Percentiles rank a stretch among this genome's conserved stretches.
Evolutionary conservation across 2,888 invertebrate genomes (phyloP).

Genomic region (Peribatodes rhomboidaria): DNA sequence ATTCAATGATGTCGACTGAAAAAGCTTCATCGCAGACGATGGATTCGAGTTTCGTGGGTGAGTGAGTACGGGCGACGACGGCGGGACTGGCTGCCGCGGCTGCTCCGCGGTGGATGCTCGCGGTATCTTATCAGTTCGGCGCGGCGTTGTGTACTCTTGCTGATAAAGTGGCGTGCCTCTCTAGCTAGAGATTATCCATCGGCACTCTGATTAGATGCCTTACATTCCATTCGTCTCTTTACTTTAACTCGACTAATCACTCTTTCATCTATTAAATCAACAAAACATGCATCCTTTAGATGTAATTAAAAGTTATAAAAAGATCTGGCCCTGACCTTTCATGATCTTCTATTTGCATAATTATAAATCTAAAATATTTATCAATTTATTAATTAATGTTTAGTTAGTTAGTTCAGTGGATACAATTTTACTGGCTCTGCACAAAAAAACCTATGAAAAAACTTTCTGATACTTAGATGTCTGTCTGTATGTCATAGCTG

Average conservation of each 20-base stretch:
- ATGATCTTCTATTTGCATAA: no score
- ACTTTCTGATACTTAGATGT: no score
- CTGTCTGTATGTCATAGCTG: no score
- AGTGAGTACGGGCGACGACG: slow-evolving; percentile 54
- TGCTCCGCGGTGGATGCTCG: slow-evolving; percentile 24
- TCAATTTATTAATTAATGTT: no score
- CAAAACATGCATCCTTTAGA: no score
- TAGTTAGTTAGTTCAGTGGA: no score
- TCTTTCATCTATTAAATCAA: no score
- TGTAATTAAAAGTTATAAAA: no score
- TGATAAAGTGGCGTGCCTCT: slow-evolving; percentile 60
- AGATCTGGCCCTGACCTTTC: no score
- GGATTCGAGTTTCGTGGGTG: slow-evolving; percentile 77
- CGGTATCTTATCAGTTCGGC: slow-evolving; percentile 69
- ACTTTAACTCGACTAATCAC: not conserved
- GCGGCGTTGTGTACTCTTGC: slow-evolving; percentile 57
- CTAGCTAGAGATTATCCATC: slow-evolving; percentile 52
- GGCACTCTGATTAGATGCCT: slow-evolving; percentile 28
- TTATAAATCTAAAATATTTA: no score
- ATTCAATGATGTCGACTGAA: slow-evolving; percentile 65
- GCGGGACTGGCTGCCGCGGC: slow-evolving; percentile 21
- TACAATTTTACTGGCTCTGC: no score
- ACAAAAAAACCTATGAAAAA: no score
- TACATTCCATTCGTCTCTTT: slow-evolving; percentile 24
- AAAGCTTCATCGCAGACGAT: slow-evolving; percentile 59